Percentiles rank a stretch among this genome's conserved stretches.
Conservation (phyloP, 2,797 vertebrate genomes). For the Pteropus rufus region DNA sequence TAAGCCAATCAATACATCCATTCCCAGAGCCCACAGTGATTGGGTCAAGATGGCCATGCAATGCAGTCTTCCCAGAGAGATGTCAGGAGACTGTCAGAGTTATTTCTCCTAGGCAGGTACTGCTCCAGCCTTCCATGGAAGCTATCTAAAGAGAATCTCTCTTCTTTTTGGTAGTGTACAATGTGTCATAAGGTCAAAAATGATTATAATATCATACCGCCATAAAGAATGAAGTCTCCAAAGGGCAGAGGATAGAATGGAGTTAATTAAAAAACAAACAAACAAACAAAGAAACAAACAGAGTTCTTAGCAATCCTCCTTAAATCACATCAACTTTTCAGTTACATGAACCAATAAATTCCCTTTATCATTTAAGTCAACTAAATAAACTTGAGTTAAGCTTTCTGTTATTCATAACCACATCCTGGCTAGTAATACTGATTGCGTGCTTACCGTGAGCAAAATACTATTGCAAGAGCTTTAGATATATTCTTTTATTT, state of each 20-base stretch:
- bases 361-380: background rate
- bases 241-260: background rate
- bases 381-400: background rate
- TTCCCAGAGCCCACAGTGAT: background rate
- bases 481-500: constrained; percentile 10
- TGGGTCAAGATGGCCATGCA: background rate
- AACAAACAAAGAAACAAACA: background rate
- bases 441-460: background rate
- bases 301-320: background rate
- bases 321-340: background rate
- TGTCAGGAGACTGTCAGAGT: background rate
- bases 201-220: background rate
- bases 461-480: background rate
- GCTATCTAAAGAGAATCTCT: background rate
- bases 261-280: background rate
- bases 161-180: background rate
- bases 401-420: background rate
- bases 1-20: background rate
- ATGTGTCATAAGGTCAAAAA: background rate
- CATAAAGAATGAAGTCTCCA: background rate
- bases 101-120: background rate
- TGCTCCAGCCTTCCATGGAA: background rate
- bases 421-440: background rate
- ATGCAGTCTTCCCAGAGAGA: background rate
- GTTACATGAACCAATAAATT: background rate